Evolutionary conservation across 30 jellyfish, hydroid and myxozoan species (phyloP).

Genomic region (Nemopilema nomurai): DNA sequence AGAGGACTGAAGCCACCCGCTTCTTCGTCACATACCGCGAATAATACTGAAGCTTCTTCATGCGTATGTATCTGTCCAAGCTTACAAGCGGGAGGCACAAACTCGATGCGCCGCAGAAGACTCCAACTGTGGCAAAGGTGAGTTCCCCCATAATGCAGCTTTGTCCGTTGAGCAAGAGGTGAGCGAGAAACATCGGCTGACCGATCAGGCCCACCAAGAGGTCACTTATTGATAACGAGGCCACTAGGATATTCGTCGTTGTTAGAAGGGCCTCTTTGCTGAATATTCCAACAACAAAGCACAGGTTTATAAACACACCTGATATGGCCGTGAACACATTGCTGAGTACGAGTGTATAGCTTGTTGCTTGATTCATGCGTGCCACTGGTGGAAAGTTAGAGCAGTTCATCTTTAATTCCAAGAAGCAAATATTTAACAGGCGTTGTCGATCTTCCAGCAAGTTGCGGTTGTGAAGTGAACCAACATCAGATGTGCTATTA

Average conservation of each 20-base stretch:
- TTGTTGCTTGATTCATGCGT: not conserved
- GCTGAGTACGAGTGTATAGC: not conserved
- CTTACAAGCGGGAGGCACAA: conserved; percentile 22
- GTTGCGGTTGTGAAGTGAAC: not conserved
- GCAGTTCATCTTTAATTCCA: not conserved
- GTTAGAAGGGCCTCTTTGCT: conserved; percentile 21
- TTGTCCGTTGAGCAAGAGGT: conserved; percentile 5
- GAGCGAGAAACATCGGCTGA: conserved; percentile 18
- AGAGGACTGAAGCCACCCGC: conserved; percentile 5
- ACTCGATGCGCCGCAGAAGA: conserved; percentile 32
- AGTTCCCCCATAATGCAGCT: conserved; percentile 18
- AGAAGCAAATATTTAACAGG: not conserved
- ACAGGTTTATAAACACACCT: conserved; percentile 1
- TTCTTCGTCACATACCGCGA: conserved; percentile 15
- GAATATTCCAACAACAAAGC: conserved; percentile 22
- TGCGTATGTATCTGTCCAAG: conserved; percentile 30
- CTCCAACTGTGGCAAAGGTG: conserved; percentile 9
- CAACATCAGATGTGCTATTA: too few relatives aligned
- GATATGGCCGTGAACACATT: conserved; percentile 7
- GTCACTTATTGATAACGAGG: conserved; percentile 23
- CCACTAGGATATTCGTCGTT: conserved; percentile 31
- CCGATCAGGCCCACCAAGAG: conserved; percentile 7
- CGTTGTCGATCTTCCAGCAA: not conserved
- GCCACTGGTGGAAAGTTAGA: conserved; percentile 12
- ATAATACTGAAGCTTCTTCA: conserved; percentile 13